These are phyloP conservation scores for Bubo bubo DNA, from an alignment of 2,113 vertebrate genomes.

Conservation along the genomic window DNA sequence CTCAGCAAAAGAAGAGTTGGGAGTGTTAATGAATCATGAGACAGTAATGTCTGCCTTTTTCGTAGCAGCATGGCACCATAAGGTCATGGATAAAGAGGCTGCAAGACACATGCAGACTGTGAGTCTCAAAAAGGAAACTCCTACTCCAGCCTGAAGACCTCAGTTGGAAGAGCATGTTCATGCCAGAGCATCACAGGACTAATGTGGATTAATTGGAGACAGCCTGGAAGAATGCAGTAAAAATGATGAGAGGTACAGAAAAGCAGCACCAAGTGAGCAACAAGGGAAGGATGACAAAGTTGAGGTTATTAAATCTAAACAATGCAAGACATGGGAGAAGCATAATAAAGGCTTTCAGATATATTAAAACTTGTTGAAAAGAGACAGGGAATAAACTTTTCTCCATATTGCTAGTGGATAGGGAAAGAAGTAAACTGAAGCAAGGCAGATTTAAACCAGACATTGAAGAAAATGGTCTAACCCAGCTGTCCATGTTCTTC, in stretches of 20 bases:
- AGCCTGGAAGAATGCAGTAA: background rate
- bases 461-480: background rate
- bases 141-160: background rate
- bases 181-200: background rate
- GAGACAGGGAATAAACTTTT: constrained; percentile 27
- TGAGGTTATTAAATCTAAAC: constrained; percentile 32
- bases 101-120: background rate
- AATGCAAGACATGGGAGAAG: background rate
- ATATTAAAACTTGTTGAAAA: constrained; percentile 31
- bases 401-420: background rate
- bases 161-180: background rate
- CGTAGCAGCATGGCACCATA: background rate
- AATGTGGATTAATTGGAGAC: constrained; percentile 8
- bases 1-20: background rate
- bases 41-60: background rate
- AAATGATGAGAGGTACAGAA: constrained; percentile 14
- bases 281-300: background rate
- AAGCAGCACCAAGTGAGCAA: background rate
- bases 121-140: background rate
- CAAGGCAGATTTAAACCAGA: constrained; percentile 6
- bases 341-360: constrained; percentile 24
- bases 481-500: background rate
- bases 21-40: background rate
- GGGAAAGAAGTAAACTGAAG: background rate
- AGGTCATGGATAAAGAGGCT: background rate